Percentiles rank a stretch among this genome's conserved stretches.
phyloP scores from a whole-genome alignment of 2,113 vertebrate species.

The Meriones unguiculatus region DNA sequence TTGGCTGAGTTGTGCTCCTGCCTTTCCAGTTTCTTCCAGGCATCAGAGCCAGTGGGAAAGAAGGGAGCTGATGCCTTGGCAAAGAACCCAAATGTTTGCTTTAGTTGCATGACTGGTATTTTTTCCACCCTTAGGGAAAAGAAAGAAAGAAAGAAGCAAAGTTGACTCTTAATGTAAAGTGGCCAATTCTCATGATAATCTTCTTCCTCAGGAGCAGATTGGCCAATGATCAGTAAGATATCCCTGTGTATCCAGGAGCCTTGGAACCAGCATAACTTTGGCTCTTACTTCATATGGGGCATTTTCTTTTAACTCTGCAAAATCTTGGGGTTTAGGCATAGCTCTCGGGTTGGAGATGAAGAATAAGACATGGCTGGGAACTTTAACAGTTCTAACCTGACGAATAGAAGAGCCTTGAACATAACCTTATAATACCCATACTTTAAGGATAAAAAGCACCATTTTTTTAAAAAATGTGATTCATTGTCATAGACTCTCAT shows the following conservation, averaged over 20 bases:
- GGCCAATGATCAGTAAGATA: not conserved
- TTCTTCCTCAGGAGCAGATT: not conserved
- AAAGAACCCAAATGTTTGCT: not conserved
- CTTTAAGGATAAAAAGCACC: not conserved
- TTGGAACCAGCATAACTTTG: not conserved
- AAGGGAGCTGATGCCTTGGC: not conserved
- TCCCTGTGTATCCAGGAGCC: not conserved
- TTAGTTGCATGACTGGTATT: not conserved
- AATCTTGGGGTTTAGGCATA: not conserved
- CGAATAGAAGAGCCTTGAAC: not conserved
- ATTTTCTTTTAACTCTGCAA: not conserved
- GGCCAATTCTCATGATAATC: not conserved
- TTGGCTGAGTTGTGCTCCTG: not conserved
- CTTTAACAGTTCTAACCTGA: not conserved
- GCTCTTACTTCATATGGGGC: not conserved
- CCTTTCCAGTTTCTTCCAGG: not conserved
- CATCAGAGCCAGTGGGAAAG: not conserved
- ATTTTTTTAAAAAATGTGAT: not conserved
- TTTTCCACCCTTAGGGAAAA: not conserved
- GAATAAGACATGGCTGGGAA: not conserved
- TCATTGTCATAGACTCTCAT: not conserved
- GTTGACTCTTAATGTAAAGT: conserved; percentile 17
- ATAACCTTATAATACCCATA: not conserved
- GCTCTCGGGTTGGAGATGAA: not conserved
- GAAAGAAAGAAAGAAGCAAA: not conserved